Evolutionary conservation across 2,888 invertebrate species (phyloP).

Genomic region (Drosophila pseudotalamancana): DNA sequence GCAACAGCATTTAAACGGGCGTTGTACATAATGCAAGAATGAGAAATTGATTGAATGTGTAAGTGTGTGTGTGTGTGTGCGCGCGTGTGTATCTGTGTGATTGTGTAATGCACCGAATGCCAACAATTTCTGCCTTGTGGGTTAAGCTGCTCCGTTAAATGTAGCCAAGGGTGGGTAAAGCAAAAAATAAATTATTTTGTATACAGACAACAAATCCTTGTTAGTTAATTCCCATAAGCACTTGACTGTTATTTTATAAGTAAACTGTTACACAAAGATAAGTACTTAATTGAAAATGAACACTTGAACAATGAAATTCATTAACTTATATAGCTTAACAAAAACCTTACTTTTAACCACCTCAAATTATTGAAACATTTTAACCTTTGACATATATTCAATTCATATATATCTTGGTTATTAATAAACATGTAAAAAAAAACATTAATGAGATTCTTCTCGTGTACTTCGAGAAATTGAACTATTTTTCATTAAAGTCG

Average conservation of each 20-base stretch:
- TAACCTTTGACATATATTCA: too few species aligned
- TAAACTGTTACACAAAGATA: too few species aligned
- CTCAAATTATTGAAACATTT: too few species aligned
- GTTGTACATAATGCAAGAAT: constrained; percentile 11
- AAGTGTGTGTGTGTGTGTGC: neutral
- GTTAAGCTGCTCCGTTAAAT: constrained; percentile 1
- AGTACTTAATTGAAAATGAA: too few species aligned
- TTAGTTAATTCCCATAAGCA: too few species aligned
- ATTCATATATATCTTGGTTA: too few species aligned
- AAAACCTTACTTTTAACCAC: too few species aligned
- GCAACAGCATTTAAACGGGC: constrained; percentile 7
- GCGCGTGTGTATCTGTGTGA: neutral
- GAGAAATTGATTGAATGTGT: constrained; percentile 4
- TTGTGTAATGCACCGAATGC: neutral
- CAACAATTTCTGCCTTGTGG: constrained; percentile 4
- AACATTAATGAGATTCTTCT: too few species aligned
- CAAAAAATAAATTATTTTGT: neutral
- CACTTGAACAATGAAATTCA: neutral
- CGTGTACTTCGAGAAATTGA: neutral
- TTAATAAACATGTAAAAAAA: too few species aligned
- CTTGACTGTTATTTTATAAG: too few species aligned
- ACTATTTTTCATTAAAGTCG: constrained; percentile 1
- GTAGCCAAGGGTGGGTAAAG: neutral
- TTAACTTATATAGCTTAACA: too few species aligned
- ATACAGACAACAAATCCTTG: neutral